Percentiles rank a stretch among this genome's conserved stretches.
phyloP scores from a whole-genome alignment of 2,797 vertebrate species.

The Lepilemur septentrionalis region DNA sequence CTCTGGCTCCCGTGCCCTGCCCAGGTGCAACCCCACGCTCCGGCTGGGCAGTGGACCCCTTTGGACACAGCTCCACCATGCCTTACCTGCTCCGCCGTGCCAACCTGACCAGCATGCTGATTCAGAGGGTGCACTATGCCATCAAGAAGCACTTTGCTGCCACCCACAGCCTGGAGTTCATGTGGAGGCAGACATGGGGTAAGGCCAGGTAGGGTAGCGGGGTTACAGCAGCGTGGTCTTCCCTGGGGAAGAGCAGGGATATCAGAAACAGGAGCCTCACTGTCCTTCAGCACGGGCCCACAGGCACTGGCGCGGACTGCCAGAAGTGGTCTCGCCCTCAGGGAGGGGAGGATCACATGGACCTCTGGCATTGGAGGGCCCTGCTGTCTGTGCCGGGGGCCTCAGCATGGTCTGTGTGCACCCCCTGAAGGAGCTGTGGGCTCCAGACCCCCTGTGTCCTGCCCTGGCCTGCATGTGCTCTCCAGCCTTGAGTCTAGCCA shows the following conservation, averaged over 20 bases:
- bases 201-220: conserved; percentile 64
- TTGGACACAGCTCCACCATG: conserved; percentile 97
- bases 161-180: conserved; percentile 95
- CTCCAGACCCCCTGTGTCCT: background rate
- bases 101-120: conserved; percentile 97
- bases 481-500: background rate
- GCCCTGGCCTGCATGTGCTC: background rate
- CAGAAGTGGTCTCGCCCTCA: background rate
- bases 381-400: background rate
- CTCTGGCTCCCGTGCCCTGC: background rate
- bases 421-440: background rate
- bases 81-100: conserved; percentile 94
- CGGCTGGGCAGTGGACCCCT: conserved; percentile 97
- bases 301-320: background rate
- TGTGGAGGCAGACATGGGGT: conserved; percentile 99
- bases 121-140: conserved; percentile 97
- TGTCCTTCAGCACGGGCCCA: background rate
- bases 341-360: rapidly evolving
- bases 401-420: background rate
- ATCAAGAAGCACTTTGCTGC: conserved; percentile 98
- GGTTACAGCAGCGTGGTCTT: background rate
- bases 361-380: background rate
- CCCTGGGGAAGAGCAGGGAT: background rate
- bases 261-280: background rate
- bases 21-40: conserved; percentile 91